phyloP scores from a whole-genome alignment of 2,888 invertebrate genomes.

The Chouioia cunea region DNA sequence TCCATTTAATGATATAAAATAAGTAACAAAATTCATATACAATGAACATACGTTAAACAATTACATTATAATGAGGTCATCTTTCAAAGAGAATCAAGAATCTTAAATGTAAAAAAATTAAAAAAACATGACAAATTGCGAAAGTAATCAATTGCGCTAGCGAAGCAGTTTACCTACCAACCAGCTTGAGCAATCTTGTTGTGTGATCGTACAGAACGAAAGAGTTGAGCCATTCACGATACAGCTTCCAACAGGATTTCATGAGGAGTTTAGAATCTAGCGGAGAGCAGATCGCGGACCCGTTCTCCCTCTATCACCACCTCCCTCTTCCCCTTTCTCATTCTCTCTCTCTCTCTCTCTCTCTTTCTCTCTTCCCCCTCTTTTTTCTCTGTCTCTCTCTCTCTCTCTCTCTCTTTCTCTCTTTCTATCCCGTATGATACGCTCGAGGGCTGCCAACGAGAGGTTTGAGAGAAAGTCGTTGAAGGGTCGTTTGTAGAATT shows the following conservation, averaged over 20 bases:
- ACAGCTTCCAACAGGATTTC: conserved; percentile 52
- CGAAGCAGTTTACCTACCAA: too few species aligned
- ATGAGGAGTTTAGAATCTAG: conserved; percentile 29
- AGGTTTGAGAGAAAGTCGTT: conserved; percentile 31
- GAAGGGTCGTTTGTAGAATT: conserved; percentile 57
- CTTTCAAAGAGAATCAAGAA: too few species aligned
- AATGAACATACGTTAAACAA: too few species aligned
- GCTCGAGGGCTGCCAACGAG: conserved; percentile 2
- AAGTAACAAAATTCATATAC: too few species aligned
- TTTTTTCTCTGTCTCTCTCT: background rate
- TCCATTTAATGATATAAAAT: too few species aligned
- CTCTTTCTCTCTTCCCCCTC: background rate
- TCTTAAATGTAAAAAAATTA: too few species aligned
- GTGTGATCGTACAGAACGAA: conserved; percentile 44
- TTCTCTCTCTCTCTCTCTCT: background rate
- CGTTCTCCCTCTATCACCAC: background rate
- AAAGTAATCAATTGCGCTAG: too few species aligned
- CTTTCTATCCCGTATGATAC: too few species aligned
- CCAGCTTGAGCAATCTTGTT: too few species aligned
- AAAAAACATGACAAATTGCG: too few species aligned
- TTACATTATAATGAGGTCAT: too few species aligned
- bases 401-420: background rate
- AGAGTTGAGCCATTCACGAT: conserved; percentile 56
- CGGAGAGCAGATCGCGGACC: background rate
- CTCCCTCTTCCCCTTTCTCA: background rate